phyloP scores from a whole-genome alignment of 2,113 vertebrate genomes.

The Calypte anna region DNA sequence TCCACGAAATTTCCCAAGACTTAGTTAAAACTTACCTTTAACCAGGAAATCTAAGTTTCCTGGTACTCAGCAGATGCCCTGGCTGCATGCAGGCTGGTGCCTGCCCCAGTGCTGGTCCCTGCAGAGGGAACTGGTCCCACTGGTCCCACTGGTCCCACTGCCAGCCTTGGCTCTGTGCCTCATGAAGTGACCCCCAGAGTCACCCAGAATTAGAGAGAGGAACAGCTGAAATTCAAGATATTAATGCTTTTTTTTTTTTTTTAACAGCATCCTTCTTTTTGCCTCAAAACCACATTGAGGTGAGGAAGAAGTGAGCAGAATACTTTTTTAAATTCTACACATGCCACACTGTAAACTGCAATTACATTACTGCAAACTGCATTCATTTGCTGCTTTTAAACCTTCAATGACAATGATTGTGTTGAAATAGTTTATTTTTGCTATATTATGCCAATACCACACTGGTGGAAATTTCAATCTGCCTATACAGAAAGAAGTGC shows the following conservation, averaged over 20 bases:
- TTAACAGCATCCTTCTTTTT: neutral
- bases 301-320: neutral
- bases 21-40: neutral
- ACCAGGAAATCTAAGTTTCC: neutral
- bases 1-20: neutral
- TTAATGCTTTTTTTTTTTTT: neutral
- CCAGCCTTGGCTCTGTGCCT: neutral
- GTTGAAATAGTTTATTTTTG: neutral
- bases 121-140: neutral
- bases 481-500: neutral
- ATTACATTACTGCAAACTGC: neutral
- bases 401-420: neutral
- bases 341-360: neutral
- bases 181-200: neutral
- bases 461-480: neutral
- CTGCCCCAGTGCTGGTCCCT: neutral
- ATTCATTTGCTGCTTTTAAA: neutral
- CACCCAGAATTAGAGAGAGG: neutral
- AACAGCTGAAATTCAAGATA: neutral
- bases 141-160: neutral
- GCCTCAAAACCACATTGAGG: neutral
- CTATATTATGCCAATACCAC: neutral
- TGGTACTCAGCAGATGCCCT: neutral
- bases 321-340: neutral
- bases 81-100: neutral